phyloP scores from a whole-genome alignment of 2,797 vertebrate species.

The Lates japonicus region DNA sequence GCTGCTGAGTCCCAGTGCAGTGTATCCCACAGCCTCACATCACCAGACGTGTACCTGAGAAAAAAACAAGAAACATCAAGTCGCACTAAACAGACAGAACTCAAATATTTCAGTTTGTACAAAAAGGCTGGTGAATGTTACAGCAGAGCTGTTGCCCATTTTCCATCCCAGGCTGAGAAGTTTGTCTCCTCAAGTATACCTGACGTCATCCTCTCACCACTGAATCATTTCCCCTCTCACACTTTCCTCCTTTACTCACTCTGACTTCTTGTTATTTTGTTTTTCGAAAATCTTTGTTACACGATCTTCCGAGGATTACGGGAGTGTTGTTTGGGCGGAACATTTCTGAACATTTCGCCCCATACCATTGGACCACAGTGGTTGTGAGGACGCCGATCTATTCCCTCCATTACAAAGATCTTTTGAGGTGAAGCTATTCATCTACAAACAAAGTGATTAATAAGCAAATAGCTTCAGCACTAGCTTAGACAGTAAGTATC shows the following conservation, averaged over 20 bases:
- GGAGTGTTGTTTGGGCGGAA: slow-evolving; percentile 54
- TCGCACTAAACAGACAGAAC: not conserved
- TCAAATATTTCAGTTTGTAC: not conserved
- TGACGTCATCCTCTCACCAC: slow-evolving; percentile 55
- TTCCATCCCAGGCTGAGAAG: not conserved
- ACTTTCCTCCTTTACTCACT: slow-evolving; percentile 47
- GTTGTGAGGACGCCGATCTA: not conserved
- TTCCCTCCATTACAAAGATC: not conserved
- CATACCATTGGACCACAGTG: not conserved
- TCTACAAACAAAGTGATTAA: too few relatives aligned
- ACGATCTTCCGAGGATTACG: slow-evolving; percentile 47
- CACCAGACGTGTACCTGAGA: slow-evolving; percentile 94
- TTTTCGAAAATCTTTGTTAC: slow-evolving; percentile 39
- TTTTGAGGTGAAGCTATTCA: not conserved
- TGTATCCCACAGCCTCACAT: slow-evolving; percentile 95
- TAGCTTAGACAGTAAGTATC: not conserved
- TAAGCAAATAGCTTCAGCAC: too few relatives aligned
- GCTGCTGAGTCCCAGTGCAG: slow-evolving; percentile 92
- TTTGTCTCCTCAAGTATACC: slow-evolving; percentile 27
- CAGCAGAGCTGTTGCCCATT: not conserved
- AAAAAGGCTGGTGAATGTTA: not conserved
- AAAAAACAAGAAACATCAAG: not conserved
- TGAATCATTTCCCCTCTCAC: slow-evolving; percentile 66
- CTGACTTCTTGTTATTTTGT: slow-evolving; percentile 49
- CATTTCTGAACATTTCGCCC: slow-evolving; percentile 7